Conservation (phyloP, 2,113 vertebrate species). For the Lonchura striata region DNA sequence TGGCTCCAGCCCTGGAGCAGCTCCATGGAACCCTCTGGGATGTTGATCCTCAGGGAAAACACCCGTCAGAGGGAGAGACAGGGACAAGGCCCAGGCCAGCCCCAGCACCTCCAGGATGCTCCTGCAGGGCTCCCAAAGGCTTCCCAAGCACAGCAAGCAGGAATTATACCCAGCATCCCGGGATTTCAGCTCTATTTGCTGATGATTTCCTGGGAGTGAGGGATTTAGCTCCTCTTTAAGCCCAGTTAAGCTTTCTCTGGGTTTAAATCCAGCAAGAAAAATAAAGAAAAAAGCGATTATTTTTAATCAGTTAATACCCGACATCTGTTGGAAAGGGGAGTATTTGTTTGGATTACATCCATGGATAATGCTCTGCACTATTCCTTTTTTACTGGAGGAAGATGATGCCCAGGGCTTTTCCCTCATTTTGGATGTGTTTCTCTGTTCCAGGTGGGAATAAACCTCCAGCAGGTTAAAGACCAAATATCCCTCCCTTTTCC, state of each 20-base stretch:
- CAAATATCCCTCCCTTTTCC: not conserved
- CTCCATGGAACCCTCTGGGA: not conserved
- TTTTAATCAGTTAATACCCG: slow-evolving; percentile 41
- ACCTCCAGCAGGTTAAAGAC: not conserved
- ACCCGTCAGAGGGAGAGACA: not conserved
- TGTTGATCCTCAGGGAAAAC: not conserved
- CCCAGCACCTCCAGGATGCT: not conserved
- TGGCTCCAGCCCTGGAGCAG: not conserved
- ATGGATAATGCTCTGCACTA: not conserved
- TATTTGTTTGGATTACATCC: slow-evolving; percentile 6
- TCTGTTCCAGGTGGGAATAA: not conserved
- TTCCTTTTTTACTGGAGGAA: not conserved
- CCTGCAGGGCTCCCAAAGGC: not conserved
- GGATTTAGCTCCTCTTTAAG: slow-evolving; percentile 42
- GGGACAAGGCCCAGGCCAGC: not conserved
- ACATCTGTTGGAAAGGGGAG: slow-evolving; percentile 7
- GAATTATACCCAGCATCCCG: not conserved
- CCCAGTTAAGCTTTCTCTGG: slow-evolving; percentile 37
- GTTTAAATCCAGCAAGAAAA: slow-evolving; percentile 18
- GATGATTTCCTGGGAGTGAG: not conserved
- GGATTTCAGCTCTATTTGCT: not conserved
- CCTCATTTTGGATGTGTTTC: not conserved
- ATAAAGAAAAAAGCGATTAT: not conserved
- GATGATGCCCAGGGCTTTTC: not conserved
- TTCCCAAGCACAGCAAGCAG: not conserved